phyloP scores from a whole-genome alignment of 1,140 invertebrate genomes.

The Chrysomallon squamiferum region DNA sequence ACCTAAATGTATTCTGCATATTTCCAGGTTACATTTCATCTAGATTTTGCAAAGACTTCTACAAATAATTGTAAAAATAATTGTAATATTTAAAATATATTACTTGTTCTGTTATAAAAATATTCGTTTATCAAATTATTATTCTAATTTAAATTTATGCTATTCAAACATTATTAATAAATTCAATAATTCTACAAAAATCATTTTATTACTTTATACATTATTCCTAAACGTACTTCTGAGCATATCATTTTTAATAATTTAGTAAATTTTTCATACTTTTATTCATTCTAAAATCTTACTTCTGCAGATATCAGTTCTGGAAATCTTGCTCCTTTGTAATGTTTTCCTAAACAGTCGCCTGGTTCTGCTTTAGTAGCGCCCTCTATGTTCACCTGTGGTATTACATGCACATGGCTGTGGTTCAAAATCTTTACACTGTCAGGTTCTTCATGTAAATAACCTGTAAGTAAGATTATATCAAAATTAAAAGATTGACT shows the following conservation, averaged over 20 bases:
- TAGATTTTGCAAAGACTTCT: no score
- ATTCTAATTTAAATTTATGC: no score
- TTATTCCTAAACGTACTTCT: not conserved
- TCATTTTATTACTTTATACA: no score
- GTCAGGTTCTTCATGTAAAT: slow-evolving; percentile 76
- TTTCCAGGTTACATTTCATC: no score
- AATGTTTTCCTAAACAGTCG: slow-evolving; percentile 82
- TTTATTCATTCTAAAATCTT: not conserved
- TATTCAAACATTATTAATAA: no score
- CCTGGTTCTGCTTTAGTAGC: slow-evolving; percentile 87
- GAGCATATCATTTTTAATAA: not conserved
- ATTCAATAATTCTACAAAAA: no score
- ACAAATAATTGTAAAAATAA: no score
- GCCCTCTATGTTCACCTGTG: slow-evolving; percentile 81
- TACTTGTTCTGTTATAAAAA: no score
- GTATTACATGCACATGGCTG: slow-evolving; percentile 89
- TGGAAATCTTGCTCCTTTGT: slow-evolving; percentile 70
- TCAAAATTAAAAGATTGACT: no score
- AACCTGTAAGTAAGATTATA: slow-evolving; percentile 28
- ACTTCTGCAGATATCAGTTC: slow-evolving; percentile 19
- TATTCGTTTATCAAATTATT: no score
- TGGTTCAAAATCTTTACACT: slow-evolving; percentile 87
- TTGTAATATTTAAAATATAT: no score
- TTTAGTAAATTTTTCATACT: not conserved
- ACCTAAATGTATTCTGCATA: not conserved